Evolutionary conservation across 2,888 invertebrate genomes (phyloP).

Genomic region (Cerastoderma edule): DNA sequence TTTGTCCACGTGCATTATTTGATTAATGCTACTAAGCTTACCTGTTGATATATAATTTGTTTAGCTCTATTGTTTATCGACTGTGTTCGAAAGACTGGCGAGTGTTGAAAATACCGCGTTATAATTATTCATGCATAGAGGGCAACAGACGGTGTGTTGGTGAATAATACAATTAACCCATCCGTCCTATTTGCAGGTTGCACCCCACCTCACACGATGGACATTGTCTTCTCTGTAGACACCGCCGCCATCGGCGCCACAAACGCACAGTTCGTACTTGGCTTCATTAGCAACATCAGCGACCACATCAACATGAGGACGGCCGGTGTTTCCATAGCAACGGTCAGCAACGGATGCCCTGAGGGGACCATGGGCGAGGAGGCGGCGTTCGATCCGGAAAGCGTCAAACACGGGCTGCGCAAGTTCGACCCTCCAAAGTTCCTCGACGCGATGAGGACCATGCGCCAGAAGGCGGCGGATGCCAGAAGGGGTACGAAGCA

Average conservation of each 20-base stretch:
- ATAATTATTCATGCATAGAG: too few relatives aligned
- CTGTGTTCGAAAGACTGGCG: too few relatives aligned
- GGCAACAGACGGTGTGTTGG: too few relatives aligned
- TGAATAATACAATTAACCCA: too few relatives aligned
- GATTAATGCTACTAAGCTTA: too few relatives aligned
- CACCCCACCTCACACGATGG: constrained; percentile 43
- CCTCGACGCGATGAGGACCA: constrained; percentile 42
- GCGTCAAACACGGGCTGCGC: constrained; percentile 33
- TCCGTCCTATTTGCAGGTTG: too few relatives aligned
- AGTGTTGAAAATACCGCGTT: too few relatives aligned
- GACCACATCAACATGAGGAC: constrained; percentile 51
- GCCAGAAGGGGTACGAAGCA: constrained; percentile 43
- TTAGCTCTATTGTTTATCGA: too few relatives aligned
- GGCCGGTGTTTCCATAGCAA: constrained; percentile 37
- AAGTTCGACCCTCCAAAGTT: constrained; percentile 38
- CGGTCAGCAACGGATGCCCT: constrained; percentile 47
- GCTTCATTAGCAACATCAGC: constrained; percentile 53
- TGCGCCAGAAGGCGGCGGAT: constrained; percentile 50
- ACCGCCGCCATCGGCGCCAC: constrained; percentile 52
- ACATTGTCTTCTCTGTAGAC: constrained; percentile 58
- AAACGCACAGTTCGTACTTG: constrained; percentile 51
- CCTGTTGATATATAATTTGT: too few relatives aligned
- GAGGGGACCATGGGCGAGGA: constrained; percentile 29
- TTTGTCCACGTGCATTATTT: too few relatives aligned
- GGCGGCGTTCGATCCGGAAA: constrained; percentile 28